Base-by-base conservation (phyloP, 2,888 invertebrate genomes). In the Lysandra coridon region DNA sequence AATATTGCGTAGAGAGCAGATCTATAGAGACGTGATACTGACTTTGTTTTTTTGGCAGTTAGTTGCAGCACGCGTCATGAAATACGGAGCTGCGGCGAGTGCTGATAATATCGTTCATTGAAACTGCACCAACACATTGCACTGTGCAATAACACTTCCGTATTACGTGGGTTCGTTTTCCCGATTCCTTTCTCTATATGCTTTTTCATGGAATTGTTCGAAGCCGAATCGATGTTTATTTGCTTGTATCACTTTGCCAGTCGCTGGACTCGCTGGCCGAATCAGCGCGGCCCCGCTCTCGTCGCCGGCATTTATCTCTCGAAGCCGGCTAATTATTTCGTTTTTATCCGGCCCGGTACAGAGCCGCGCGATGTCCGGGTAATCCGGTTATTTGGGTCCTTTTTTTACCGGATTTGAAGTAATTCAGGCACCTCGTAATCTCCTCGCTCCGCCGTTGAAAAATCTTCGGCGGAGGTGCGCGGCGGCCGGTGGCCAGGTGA, bases 321-420 rank as follows among this genome's bases (percentile, higher is more conserved):
- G 33, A 14, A 37, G 69, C 33, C 69, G 37, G 37, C 69, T 69
- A 69, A 69, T 69, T 69, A 69, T 69, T 69, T 69, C 33, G 69
- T 37, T 37, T 69, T 2, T 14, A 69, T 69, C 37, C 14, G 69
- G 33, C 3, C 62, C 64, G 64, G 4, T 4, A 30, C 64, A 12
- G 30, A 64, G 64, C 62, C 64, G 64, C 64, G 23, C 7, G 7
- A 3, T 23, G 62, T 62, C 4, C 30, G 12, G 30, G 30, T 64
- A 64, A 64, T 64, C 64, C 33, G 33, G 33, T 37, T 69, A 69
- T 14, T 37, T 5, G 69, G 69, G 33, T 14, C 33, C 6, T 69
- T 69, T 33, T 69, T 69, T 69, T 69, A 69, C 69, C 14, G 33
- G 57, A 57, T 69, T 33, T 69, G 33, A 4, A 14, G 30, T 33